phyloP scores from a whole-genome alignment of 2,797 vertebrate genomes.

The Girardinus metallicus region DNA sequence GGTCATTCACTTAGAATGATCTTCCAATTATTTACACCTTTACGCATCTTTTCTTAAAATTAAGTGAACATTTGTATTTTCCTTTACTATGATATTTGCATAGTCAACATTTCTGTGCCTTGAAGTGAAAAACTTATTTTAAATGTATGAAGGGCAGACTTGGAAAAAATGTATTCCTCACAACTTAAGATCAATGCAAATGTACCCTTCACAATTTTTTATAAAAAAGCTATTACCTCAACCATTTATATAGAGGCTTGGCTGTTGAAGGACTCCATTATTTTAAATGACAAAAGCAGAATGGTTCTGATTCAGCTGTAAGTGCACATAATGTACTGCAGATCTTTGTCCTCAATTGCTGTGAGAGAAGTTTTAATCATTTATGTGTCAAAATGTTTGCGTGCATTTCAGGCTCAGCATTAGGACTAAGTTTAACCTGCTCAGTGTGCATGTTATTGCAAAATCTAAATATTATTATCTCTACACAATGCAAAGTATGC shows the following conservation, averaged over 20 bases:
- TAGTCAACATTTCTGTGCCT: slow-evolving; percentile 21
- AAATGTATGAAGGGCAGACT: slow-evolving; percentile 46
- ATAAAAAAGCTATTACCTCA: slow-evolving; percentile 29
- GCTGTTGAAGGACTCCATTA: slow-evolving; percentile 9
- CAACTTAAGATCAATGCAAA: slow-evolving; percentile 55
- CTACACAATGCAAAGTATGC: slow-evolving; percentile 20
- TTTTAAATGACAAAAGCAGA: slow-evolving; percentile 14
- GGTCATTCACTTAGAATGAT: slow-evolving; percentile 6
- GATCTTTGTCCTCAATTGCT: slow-evolving; percentile 27
- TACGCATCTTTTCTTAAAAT: neutral
- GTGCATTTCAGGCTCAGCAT: slow-evolving; percentile 11
- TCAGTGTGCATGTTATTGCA: slow-evolving; percentile 6
- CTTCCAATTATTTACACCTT: neutral
- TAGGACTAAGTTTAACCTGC: slow-evolving; percentile 10
- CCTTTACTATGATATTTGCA: too few relatives aligned
- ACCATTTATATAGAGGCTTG: slow-evolving; percentile 25
- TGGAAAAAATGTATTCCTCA: slow-evolving; percentile 41
- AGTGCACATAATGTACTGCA: slow-evolving; percentile 27
- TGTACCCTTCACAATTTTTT: slow-evolving; percentile 46
- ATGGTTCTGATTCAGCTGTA: slow-evolving; percentile 18
- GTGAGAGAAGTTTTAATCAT: slow-evolving; percentile 31
- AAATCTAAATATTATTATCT: slow-evolving; percentile 26
- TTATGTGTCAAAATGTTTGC: slow-evolving; percentile 27
- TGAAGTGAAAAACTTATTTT: slow-evolving; percentile 40
- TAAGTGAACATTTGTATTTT: neutral